phyloP scores from a whole-genome alignment of 2,113 vertebrate genomes.

The Lagopus muta region DNA sequence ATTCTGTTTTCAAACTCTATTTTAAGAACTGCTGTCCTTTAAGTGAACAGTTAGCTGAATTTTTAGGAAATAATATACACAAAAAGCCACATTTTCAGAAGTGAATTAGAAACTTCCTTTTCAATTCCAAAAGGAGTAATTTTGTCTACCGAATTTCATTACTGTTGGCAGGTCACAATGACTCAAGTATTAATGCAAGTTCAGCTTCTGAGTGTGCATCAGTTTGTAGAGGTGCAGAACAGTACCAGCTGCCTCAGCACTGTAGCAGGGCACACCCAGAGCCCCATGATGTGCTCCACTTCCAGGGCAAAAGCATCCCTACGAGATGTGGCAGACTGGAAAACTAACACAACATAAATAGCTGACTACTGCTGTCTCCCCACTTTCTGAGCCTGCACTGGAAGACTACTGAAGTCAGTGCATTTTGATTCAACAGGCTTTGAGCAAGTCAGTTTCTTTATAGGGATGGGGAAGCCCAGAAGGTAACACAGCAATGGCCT shows the following conservation, averaged over 20 bases:
- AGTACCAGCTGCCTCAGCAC: background rate
- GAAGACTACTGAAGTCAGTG: background rate
- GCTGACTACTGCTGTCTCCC: background rate
- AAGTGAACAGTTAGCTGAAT: background rate
- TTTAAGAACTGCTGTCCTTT: background rate
- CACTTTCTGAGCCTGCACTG: background rate
- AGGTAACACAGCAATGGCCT: background rate
- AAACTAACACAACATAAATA: background rate
- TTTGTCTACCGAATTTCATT: background rate
- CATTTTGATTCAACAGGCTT: background rate
- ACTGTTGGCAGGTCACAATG: background rate
- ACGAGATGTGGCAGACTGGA: background rate
- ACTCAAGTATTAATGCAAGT: background rate
- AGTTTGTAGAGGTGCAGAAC: background rate
- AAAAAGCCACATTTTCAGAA: background rate
- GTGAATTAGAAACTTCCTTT: background rate
- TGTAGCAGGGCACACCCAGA: background rate
- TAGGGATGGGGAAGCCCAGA: background rate
- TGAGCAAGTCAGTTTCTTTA: background rate
- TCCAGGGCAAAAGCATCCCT: background rate
- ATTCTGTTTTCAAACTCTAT: background rate
- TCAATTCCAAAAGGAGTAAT: background rate
- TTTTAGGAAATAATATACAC: background rate
- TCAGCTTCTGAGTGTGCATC: background rate
- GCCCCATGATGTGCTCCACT: accelerated